phyloP scores from a whole-genome alignment of 2,113 vertebrate species.

The Neotoma lepida region DNA sequence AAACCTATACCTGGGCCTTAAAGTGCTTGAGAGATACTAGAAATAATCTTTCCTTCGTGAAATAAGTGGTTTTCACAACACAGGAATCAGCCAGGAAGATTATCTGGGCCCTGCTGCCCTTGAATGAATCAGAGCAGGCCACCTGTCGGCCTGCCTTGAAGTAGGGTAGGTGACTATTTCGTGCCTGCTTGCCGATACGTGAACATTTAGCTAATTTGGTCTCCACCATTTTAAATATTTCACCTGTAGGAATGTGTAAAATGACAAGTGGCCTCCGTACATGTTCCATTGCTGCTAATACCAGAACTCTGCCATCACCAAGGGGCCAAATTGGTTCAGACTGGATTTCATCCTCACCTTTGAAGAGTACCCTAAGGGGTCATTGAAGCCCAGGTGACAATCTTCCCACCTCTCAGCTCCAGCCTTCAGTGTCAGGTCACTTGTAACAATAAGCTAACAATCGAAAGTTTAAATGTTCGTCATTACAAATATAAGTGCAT shows the following conservation, averaged over 20 bases:
- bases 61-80: constrained; percentile 37
- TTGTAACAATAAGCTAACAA: neutral
- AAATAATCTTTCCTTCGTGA: constrained; percentile 43
- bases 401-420: neutral
- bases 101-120: neutral
- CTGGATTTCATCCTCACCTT: neutral
- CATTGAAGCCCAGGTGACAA: neutral
- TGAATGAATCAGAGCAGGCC: neutral
- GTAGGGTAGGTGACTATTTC: neutral
- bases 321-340: neutral
- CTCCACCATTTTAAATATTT: neutral
- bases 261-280: neutral
- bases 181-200: neutral
- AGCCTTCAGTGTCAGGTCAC: neutral
- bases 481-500: neutral
- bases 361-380: neutral
- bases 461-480: neutral
- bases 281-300: neutral
- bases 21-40: constrained; percentile 45
- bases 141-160: neutral
- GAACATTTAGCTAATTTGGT: neutral
- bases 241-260: neutral
- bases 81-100: constrained; percentile 17
- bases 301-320: neutral
- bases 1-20: neutral